Base-by-base conservation (phyloP, 2,888 invertebrate species). In the Meliscaeva auricollis region DNA sequence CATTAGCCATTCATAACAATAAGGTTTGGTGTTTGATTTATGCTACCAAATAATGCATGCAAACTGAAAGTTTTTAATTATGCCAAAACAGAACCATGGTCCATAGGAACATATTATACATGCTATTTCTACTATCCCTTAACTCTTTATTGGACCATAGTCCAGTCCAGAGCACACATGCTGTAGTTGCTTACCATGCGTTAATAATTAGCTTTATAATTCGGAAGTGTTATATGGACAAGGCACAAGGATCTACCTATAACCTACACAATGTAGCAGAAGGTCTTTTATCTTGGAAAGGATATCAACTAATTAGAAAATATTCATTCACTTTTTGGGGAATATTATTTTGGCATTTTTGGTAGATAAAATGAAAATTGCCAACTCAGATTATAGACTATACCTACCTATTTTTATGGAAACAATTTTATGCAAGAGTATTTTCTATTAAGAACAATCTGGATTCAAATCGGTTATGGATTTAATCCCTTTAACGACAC, bases 1-100 rank as follows among this genome's bases (percentile, higher is more conserved):
- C 84, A 84, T 84, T 80, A 84, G 68, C 80, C 84, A 48, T 80
- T 79, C 84, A 70, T 46, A 66, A 52, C 80, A 84, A 75, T 75
- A 52, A 66, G 41, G 79, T 35, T 17, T 80, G 66, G 79, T 26
- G 46, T 66, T 50, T 84, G 84, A 84, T 84, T 84, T 80, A 84
- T 80, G 75, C 58, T 54, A 48, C 20, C 54, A 64, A 80, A 75
- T 66, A 84, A 75, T 70, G 79, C 74, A 80, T 70, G 54, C 56
- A 26, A 79, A 69, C 64, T 70, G 38, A 75, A 79, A 84, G 70
- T 84, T 84, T 79, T 84, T 76, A 80, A 75, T 79, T 84, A 75
- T 56, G 17, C 50, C 41, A 26, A 30, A 68, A 68, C 9, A 74
- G 74, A 62, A 74, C 50, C 62, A 62, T 32, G 68, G 9, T 48